Conservation (phyloP, 2,797 vertebrate genomes). For the Sphenodon punctatus region DNA sequence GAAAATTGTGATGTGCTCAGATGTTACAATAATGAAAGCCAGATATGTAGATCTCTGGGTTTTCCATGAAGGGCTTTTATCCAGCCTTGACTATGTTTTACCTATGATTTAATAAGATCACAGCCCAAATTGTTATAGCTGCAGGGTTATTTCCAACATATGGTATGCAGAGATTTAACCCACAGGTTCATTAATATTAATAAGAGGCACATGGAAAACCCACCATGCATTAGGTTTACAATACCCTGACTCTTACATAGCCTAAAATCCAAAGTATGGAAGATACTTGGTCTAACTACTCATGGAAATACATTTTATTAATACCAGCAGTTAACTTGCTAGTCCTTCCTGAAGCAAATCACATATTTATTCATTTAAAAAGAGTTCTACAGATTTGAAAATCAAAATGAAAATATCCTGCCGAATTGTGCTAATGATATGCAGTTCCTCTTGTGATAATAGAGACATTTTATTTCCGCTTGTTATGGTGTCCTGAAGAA, state of each 20-base stretch:
- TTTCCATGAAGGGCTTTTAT: too few species aligned
- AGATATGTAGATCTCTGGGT: neutral
- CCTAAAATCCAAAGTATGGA: neutral
- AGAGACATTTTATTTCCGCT: neutral
- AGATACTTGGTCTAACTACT: neutral
- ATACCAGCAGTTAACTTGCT: neutral
- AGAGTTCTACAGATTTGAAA: fast-evolving
- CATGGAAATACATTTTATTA: fast-evolving
- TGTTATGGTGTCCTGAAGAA: neutral
- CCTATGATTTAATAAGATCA: fast-evolving
- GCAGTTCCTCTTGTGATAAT: fast-evolving
- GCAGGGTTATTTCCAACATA: neutral
- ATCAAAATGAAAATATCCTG: fast-evolving
- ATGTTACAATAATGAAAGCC: too few species aligned
- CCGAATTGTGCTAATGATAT: fast-evolving
- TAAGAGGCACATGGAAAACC: fast-evolving
- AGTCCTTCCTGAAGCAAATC: fast-evolving
- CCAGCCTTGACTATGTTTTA: neutral
- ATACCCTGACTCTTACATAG: neutral
- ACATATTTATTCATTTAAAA: neutral
- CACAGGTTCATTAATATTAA: fast-evolving
- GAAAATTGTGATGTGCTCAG: too few species aligned
- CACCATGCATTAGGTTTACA: neutral
- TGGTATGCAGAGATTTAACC: fast-evolving
- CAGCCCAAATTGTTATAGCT: neutral